These are phyloP conservation scores for Lordiphosa mommai DNA, from an alignment of 1,140 invertebrate species.

Conservation along the genomic window DNA sequence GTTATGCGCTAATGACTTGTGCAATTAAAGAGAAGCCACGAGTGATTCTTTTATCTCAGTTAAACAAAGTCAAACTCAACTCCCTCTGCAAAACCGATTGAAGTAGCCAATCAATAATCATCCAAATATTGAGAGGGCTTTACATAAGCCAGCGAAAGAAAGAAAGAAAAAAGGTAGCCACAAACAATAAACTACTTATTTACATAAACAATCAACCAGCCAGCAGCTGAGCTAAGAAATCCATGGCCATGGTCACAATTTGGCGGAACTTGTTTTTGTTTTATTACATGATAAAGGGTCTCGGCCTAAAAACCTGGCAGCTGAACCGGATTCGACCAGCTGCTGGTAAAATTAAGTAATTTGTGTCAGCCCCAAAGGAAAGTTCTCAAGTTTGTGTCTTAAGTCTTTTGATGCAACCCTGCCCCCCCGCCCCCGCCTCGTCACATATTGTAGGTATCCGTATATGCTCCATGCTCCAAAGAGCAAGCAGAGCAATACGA, in stretches of 20 bases:
- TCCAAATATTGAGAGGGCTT: conserved; percentile 46
- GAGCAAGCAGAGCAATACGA: conserved; percentile 63
- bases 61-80: too few species aligned
- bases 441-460: neutral
- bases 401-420: conserved; percentile 36
- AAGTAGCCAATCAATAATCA: too few species aligned
- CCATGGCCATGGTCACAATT: conserved; percentile 76
- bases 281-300: conserved; percentile 65
- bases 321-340: conserved; percentile 43
- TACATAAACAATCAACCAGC: conserved; percentile 55
- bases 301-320: conserved; percentile 23
- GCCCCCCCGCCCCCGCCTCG: neutral
- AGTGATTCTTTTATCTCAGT: too few species aligned
- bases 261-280: conserved; percentile 72
- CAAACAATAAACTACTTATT: conserved; percentile 33
- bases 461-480: conserved; percentile 67
- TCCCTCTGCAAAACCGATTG: too few species aligned
- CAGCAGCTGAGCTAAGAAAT: conserved; percentile 54
- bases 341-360: conserved; percentile 52
- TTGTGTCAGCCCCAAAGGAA: conserved; percentile 49
- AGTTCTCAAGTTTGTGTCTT: conserved; percentile 65
- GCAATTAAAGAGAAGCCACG: neutral
- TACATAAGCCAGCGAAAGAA: conserved; percentile 43
- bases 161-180: conserved; percentile 8
- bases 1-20: too few species aligned